These are phyloP conservation scores for Crioceris asparagi DNA, from an alignment of 2,888 invertebrate genomes.

Conservation along the genomic window DNA sequence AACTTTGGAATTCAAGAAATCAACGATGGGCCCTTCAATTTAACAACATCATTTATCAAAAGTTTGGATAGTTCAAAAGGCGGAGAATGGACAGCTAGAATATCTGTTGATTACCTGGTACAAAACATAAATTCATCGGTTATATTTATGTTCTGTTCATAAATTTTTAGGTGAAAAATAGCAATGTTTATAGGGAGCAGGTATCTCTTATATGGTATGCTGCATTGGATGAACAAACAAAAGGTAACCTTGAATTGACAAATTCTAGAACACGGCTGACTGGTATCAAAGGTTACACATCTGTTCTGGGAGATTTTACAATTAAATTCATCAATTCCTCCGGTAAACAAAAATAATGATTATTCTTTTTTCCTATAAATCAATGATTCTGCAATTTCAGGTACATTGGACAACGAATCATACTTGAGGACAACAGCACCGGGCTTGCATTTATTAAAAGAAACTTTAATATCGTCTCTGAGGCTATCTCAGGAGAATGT, in stretches of 20 bases:
- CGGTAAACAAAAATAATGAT: constrained; percentile 22
- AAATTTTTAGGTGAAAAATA: constrained; percentile 21
- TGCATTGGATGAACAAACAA: constrained; percentile 64
- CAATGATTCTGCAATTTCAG: constrained; percentile 30
- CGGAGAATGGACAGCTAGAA: constrained; percentile 87
- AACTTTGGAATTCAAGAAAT: constrained; percentile 88
- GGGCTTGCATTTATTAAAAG: constrained; percentile 61
- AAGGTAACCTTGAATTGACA: constrained; percentile 45
- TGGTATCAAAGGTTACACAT: constrained; percentile 64
- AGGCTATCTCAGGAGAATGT: constrained; percentile 47
- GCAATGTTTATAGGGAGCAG: too few relatives aligned
- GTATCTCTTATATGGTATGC: constrained; percentile 71
- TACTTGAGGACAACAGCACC: constrained; percentile 60
- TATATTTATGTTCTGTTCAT: too few relatives aligned
- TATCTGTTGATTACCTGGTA: constrained; percentile 46
- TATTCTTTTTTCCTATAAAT: background rate
- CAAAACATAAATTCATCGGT: background rate
- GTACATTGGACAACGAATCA: constrained; percentile 57
- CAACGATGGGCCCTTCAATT: constrained; percentile 61
- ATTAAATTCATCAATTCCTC: constrained; percentile 42
- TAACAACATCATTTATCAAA: constrained; percentile 85
- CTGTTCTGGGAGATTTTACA: constrained; percentile 67
- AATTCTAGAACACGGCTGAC: constrained; percentile 44
- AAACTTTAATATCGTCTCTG: constrained; percentile 62
- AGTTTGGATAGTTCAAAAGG: constrained; percentile 67